Evolutionary conservation across 2,797 vertebrate species (phyloP), one percentile per base, ranked within the genome.

Genomic region (Atherinosoma microstoma): DNA sequence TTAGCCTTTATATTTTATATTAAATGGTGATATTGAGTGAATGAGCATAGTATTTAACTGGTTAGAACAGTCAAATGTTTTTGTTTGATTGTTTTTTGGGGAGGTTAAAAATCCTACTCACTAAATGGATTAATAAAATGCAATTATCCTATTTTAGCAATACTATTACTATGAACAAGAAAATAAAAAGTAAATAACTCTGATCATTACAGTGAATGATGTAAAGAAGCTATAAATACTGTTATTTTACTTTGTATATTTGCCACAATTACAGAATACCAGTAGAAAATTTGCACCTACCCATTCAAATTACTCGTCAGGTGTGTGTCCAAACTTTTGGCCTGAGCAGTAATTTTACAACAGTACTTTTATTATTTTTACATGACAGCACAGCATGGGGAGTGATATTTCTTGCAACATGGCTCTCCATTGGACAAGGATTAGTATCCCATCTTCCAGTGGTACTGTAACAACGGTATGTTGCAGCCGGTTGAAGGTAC

Each of bases 401-500:
- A 1, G n/a, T 47, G 45, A 29, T 35, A 18, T 70, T 68, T 75
- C 42, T 20, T 6, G 2, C 15, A 40, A 51, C 32, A 60, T 8
- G 30, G 42, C 4, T 4, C 10, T 1, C 12, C 10, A 20, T 6
- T 47, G 30, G 32, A 40, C 24, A 53, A 60, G 49, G 7, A 66
- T 83, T 49, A 68, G 15, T 45, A 60, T 7, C 13, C 65, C 65
- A 67, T 61, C 73, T 72, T 66, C 34, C 91, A 80, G 84, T 87
- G 86, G 88, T 93, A 88, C 90, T 85, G 77, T 94, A 94, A 94
- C 92, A n/a, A n/a, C 45, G 45, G 8, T 95, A 93, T 62, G 94
- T 89, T 96, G 95, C 93, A 95, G 93, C 94, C 88, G 36, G 8
- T 91, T 91, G 91, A 93, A 94, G 93, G 92, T 94, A 80, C 72